Evolutionary conservation across 1,140 invertebrate species (phyloP), one percentile per base, ranked within the genome.

Genomic region (Centruroides sculpturatus): DNA sequence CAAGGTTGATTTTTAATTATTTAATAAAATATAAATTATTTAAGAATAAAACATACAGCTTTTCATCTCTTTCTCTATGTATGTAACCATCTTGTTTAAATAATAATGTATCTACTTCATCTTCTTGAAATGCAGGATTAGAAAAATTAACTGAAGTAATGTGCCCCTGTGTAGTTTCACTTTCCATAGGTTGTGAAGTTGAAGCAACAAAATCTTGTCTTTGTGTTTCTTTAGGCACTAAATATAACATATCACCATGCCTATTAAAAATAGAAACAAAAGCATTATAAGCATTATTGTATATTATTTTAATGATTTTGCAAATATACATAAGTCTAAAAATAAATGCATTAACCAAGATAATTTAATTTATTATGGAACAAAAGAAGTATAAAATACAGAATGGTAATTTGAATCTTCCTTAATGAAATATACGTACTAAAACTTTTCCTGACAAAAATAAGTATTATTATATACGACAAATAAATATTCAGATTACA

Each of bases 181-280:
- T 48, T 53, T 56, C 47, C 70, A 59, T 60, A 66, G 48, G 57
- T 59, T 67, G 59, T 71, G 70, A 59, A 67, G 69, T 53, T 69
- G 71, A 63, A 66, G 69, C 57, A 71, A 67, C 57, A 61, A 64
- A 58, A 67, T 60, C 59, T 74, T 69, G 67, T 70, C 69, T 58
- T 71, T 66, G 59, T 12, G 36, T 35, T 53, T 65, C n/a, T 50
- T 57, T 64, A 56, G 61, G 58, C 35, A 47, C 78, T 54, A 96
- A 73, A 75, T 85, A 96, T 13, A 98, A 69, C 83, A 95, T 87
- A 70, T 97, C 93, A 34, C 93, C 93, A 81, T 97, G 92, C 60
- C 75, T 77, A 63, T 13, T 57, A 63, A 62, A 51, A 61, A 67
- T 41, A 5, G 8, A 41, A 41, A 41, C 8, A 41, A 41, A 6